These are phyloP conservation scores for Holacanthella duospinosa DNA, from an alignment of 2,888 invertebrate species.

Conservation along the genomic window DNA sequence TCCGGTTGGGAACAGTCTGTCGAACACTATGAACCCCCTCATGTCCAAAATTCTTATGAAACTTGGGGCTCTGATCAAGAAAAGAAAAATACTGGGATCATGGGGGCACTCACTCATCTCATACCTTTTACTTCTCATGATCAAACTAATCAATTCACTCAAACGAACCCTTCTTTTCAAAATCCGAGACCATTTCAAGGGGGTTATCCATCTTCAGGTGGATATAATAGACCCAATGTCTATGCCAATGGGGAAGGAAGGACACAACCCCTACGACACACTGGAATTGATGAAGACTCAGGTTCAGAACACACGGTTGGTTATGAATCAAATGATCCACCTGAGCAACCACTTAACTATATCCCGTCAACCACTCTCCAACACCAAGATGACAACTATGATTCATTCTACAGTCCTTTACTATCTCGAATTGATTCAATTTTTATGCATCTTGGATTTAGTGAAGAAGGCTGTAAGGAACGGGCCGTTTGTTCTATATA, in stretches of 20 bases:
- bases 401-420: slow-evolving; percentile 75
- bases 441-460: slow-evolving; percentile 57
- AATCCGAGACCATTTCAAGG: background rate
- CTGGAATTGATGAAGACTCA: slow-evolving; percentile 5
- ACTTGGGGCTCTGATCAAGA: background rate
- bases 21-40: slow-evolving; percentile 31
- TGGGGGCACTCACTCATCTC: background rate
- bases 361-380: slow-evolving; percentile 35
- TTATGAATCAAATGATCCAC: background rate
- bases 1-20: slow-evolving; percentile 19
- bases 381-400: slow-evolving; percentile 48
- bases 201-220: background rate
- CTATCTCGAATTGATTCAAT: slow-evolving; percentile 66
- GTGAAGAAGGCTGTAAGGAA: slow-evolving; percentile 62
- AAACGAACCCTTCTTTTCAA: background rate
- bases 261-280: background rate
- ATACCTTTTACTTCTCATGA: background rate
- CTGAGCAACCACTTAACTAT: slow-evolving; percentile 11
- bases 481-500: slow-evolving; percentile 74
- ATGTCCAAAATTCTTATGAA: slow-evolving; percentile 27
- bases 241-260: background rate
- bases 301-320: slow-evolving; percentile 11
- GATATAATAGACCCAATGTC: background rate
- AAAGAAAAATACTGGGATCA: background rate
- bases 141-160: background rate